Percentiles rank a stretch among this genome's conserved stretches.
These are phyloP conservation scores for Drosophila sproati DNA, from an alignment of 1,140 invertebrate species.

Conservation along the genomic window DNA sequence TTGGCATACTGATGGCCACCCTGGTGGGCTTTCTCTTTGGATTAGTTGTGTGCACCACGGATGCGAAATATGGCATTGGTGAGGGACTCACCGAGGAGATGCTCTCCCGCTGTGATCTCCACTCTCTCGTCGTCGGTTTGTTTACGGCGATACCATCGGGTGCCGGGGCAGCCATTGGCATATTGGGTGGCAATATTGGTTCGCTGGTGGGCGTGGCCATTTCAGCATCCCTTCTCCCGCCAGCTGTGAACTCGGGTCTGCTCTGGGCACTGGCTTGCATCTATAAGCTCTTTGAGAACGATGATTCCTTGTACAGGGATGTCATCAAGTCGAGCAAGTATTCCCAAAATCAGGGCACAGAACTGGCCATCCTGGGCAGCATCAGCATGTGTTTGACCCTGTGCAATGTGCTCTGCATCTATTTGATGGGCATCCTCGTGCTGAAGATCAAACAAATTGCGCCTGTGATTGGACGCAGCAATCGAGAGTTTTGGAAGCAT, in stretches of 20 bases:
- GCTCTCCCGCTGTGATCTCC: conserved; percentile 87
- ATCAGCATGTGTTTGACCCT: conserved; percentile 89
- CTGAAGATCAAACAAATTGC: conserved; percentile 92
- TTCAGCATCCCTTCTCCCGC: conserved; percentile 91
- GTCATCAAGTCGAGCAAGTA: conserved; percentile 85
- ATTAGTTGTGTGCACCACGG: conserved; percentile 86
- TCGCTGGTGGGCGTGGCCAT: conserved; percentile 93
- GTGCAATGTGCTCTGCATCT: conserved; percentile 90
- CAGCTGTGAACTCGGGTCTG: conserved; percentile 91
- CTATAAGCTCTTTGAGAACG: conserved; percentile 85
- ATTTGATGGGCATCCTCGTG: conserved; percentile 88
- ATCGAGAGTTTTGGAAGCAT: conserved; percentile 88
- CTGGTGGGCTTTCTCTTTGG: conserved; percentile 90
- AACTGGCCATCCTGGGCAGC: conserved; percentile 87
- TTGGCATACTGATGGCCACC: conserved; percentile 88
- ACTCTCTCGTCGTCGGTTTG: conserved; percentile 88
- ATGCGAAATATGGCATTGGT: conserved; percentile 86
- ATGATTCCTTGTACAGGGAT: conserved; percentile 80
- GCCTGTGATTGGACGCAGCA: conserved; percentile 85
- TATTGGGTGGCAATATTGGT: conserved; percentile 90
- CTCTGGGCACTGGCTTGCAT: conserved; percentile 88
- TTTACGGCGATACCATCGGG: conserved; percentile 90
- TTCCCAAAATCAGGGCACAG: conserved; percentile 86
- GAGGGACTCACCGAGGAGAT: conserved; percentile 90
- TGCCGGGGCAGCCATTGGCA: conserved; percentile 90